Evolutionary conservation across 2,888 invertebrate genomes (phyloP), one percentile per base, ranked within the genome.

Genomic region (Lochmaea crataegi): DNA sequence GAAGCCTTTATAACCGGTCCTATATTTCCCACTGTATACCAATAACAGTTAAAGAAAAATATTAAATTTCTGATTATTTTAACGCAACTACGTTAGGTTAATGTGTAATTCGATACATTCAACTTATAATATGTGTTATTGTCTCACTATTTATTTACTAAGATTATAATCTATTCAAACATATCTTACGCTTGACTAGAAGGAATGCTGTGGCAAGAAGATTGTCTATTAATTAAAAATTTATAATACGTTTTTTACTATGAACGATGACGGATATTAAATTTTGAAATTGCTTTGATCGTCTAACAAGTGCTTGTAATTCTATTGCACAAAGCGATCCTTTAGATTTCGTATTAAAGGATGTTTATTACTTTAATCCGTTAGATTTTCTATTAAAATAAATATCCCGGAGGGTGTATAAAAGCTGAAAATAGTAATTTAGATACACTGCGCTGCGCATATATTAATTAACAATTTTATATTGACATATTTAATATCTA

Each of bases 201-300:
- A 45, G 53, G 53, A 53, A 53, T 53, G 16, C 3, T 6, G 16
- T 53, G 18, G 18, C 18, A 3, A 16, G 53, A 3, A 18, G n/a
- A 14, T 48, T 48, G 53, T 53, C 53, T 53, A 53, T 53, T 53
- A 53, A 53, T 18, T 53, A 53, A 53, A 53, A 53, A 53, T 53
- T 53, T 18, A 18, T 53, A 18, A 53, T 53, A 53, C 18, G 53
- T 60, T 60, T 60, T 38, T 60, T 22, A 26, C 26, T 22, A 11
- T 26, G 5, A 12, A 26, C 26, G 57, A 26, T 26, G 57, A 12
- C 5, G 26, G 26, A 26, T 57, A 57, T 57, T 57, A 57, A 57
- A 57, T 57, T 57, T 57, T 38, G 9, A 60, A 38, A 60, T 60
- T 60, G 38, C 38, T 60, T 60, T 58, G 58, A 58, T 58, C 58